Conservation (phyloP, 2,113 vertebrate species). For the Nesogale talazaci region DNA sequence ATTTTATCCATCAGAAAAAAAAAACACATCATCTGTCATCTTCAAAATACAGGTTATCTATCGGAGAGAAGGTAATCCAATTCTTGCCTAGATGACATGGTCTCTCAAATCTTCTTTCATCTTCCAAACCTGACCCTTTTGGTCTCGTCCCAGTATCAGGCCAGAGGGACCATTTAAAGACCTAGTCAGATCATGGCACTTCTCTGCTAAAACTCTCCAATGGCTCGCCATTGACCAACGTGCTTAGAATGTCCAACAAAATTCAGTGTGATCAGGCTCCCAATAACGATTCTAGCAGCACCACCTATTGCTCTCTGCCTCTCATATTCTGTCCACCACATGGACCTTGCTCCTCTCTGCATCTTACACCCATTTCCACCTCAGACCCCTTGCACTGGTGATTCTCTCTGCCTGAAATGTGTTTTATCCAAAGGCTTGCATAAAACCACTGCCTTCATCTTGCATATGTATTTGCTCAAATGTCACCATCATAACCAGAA, state of each 20-base stretch:
- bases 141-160: neutral
- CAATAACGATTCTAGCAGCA: neutral
- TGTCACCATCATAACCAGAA: neutral
- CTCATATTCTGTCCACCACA: neutral
- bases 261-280: neutral
- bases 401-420: neutral
- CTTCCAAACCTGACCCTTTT: neutral
- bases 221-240: neutral
- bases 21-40: neutral
- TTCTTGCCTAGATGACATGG: neutral
- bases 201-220: neutral
- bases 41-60: conserved; percentile 2
- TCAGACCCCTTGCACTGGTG: neutral
- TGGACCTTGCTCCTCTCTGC: neutral
- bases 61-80: neutral
- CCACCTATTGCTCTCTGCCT: neutral
- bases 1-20: neutral
- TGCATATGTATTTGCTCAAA: neutral
- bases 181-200: neutral
- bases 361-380: neutral
- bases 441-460: neutral
- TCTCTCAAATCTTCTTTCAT: neutral
- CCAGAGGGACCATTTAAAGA: neutral
- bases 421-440: neutral
- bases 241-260: neutral